A percentile compares a stretch with the other conserved stretches of the same genome.
Evolutionary conservation across 2,113 vertebrate genomes (phyloP).

Genomic region (Xyrauchen texanus): DNA sequence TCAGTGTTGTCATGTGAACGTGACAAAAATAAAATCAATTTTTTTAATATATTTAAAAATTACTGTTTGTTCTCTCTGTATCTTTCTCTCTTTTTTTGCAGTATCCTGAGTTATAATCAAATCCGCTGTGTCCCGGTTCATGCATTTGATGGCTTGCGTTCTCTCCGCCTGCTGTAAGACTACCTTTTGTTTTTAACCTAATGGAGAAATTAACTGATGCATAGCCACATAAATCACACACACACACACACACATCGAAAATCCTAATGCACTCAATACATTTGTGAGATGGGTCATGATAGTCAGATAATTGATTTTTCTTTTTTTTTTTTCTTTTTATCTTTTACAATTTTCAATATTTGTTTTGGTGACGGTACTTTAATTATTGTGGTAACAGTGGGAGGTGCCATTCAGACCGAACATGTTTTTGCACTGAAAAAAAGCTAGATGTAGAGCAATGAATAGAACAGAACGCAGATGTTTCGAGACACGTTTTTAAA

Average conservation of each 20-base stretch:
- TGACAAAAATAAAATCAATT: background rate
- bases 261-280: constrained; percentile 18
- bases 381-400: too few species aligned
- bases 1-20: background rate
- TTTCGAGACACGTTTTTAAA: too few species aligned
- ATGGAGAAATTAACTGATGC: background rate
- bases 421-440: too few species aligned
- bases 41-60: background rate
- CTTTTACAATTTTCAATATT: too few species aligned
- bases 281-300: background rate
- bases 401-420: too few species aligned
- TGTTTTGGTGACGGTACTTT: too few species aligned
- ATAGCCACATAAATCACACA: constrained; percentile 10
- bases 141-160: constrained; percentile 88
- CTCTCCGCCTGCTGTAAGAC: constrained; percentile 93
- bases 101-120: constrained; percentile 95
- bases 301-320: too few species aligned
- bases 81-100: constrained; percentile 39
- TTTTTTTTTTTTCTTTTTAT: too few species aligned
- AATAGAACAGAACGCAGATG: too few species aligned
- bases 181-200: constrained; percentile 5
- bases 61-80: background rate
- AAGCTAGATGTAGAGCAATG: too few species aligned
- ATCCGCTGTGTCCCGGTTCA: constrained; percentile 90
- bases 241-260: constrained; percentile 18